Percentiles rank a stretch among this genome's conserved stretches.
Conservation (phyloP, 2,113 vertebrate genomes). For the Lagopus leucura region DNA sequence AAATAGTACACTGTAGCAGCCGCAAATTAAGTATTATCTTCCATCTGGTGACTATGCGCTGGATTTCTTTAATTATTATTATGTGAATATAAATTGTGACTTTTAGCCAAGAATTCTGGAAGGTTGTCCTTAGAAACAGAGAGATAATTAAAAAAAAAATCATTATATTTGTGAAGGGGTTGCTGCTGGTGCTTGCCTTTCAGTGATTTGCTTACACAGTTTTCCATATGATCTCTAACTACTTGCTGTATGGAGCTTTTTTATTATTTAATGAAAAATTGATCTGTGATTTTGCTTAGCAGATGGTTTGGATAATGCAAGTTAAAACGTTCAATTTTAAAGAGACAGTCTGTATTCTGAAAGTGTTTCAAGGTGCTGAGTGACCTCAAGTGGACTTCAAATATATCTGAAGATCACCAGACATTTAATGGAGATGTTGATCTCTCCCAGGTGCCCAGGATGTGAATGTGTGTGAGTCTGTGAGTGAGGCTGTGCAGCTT, state of each 20-base stretch:
- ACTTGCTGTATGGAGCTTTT: slow-evolving; percentile 31
- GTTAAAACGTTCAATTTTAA: slow-evolving; percentile 67
- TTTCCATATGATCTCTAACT: slow-evolving; percentile 54
- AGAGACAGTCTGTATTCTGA: slow-evolving; percentile 30
- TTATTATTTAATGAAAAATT: slow-evolving; percentile 79
- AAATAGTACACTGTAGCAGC: slow-evolving; percentile 65
- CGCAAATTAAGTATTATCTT: slow-evolving; percentile 77
- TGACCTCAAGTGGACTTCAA: slow-evolving; percentile 13
- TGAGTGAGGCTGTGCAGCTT: not conserved
- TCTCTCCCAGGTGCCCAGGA: not conserved
- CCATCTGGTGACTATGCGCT: slow-evolving; percentile 76
- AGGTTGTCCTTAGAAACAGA: slow-evolving; percentile 70
- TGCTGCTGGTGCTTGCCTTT: slow-evolving; percentile 53
- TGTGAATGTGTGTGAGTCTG: not conserved
- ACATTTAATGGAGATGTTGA: not conserved
- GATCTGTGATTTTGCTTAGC: slow-evolving; percentile 76
- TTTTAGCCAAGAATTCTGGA: slow-evolving; percentile 74
- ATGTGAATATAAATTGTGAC: slow-evolving; percentile 78
- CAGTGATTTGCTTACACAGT: slow-evolving; percentile 56
- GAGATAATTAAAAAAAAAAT: slow-evolving; percentile 66
- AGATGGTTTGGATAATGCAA: slow-evolving; percentile 67
- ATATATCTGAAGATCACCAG: not conserved
- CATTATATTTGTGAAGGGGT: slow-evolving; percentile 22
- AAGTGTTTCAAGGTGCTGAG: not conserved
- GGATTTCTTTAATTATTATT: slow-evolving; percentile 80